Percentiles rank a stretch among this genome's conserved stretches.
Conservation (phyloP, 1,140 invertebrate species). For the Heterodera carotae region DNA sequence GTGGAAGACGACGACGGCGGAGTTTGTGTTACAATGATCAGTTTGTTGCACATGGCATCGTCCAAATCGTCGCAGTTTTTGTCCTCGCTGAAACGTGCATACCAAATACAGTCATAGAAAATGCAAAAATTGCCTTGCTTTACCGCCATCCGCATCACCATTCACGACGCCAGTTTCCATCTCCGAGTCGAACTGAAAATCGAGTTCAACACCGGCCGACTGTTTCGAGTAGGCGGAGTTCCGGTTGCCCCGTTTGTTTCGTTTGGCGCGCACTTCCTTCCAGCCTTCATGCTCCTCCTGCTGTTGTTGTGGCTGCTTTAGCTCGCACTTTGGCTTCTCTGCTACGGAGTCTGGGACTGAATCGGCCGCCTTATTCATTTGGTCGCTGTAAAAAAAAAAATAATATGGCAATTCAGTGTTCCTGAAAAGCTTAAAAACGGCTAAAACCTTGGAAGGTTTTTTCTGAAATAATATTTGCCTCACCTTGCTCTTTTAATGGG, state of each 20-base stretch:
- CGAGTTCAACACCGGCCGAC: constrained; percentile 68
- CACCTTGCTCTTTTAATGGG: background rate
- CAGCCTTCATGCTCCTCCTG: constrained; percentile 20
- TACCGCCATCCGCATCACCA: background rate
- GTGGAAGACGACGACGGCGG: constrained; percentile 66
- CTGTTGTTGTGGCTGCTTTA: too few species aligned
- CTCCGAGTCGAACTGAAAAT: constrained; percentile 97
- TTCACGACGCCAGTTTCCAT: constrained; percentile 66
- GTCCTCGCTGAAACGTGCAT: background rate
- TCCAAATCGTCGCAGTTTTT: constrained; percentile 30
- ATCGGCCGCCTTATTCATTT: too few species aligned
- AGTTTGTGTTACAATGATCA: constrained; percentile 91
- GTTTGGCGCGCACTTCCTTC: constrained; percentile 54
- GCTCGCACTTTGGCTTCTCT: background rate
- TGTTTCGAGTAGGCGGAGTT: background rate
- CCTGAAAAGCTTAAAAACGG: too few species aligned
- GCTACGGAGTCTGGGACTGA: background rate
- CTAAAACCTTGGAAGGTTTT: too few species aligned
- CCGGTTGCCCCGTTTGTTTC: constrained; percentile 44
- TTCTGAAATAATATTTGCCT: too few species aligned
- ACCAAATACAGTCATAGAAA: too few species aligned
- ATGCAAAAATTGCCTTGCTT: background rate
- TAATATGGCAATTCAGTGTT: too few species aligned
- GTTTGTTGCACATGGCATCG: constrained; percentile 88
- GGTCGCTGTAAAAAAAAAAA: too few species aligned